Percentiles rank a stretch among this genome's conserved stretches.
Evolutionary conservation across 2,797 vertebrate genomes (phyloP).

Genomic region (Hemibagrus guttatus): DNA sequence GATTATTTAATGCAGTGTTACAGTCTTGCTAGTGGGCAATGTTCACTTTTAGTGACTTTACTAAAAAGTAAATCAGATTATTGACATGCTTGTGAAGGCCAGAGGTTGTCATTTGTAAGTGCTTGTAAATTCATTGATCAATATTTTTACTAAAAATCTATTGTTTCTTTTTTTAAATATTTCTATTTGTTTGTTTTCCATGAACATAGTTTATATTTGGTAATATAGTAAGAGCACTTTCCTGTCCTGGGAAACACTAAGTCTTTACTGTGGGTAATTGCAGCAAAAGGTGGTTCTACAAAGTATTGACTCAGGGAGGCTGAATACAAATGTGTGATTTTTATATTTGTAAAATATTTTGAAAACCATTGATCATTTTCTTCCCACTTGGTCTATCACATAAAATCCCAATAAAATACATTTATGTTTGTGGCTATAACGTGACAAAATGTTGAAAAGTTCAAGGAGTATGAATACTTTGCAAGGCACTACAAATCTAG

Average conservation of each 20-base stretch:
- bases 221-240: not conserved
- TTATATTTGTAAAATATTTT: too few relatives aligned
- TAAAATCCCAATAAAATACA: too few relatives aligned
- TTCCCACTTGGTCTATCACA: too few relatives aligned
- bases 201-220: not conserved
- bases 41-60: not conserved
- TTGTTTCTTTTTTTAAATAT: not conserved
- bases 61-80: not conserved
- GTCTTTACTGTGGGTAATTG: not conserved
- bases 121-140: not conserved
- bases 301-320: too few relatives aligned
- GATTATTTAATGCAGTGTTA: not conserved
- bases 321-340: too few relatives aligned
- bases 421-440: too few relatives aligned
- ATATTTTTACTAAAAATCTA: not conserved
- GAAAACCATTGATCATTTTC: too few relatives aligned
- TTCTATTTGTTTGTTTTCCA: not conserved
- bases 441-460: too few relatives aligned
- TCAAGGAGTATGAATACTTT: too few relatives aligned
- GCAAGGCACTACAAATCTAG: not conserved
- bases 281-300: too few relatives aligned
- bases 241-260: not conserved
- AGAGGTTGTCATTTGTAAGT: not conserved
- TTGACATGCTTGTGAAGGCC: not conserved
- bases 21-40: not conserved